Evolutionary conservation across 2,797 vertebrate species (phyloP).

Genomic region (Myotis myotis): DNA sequence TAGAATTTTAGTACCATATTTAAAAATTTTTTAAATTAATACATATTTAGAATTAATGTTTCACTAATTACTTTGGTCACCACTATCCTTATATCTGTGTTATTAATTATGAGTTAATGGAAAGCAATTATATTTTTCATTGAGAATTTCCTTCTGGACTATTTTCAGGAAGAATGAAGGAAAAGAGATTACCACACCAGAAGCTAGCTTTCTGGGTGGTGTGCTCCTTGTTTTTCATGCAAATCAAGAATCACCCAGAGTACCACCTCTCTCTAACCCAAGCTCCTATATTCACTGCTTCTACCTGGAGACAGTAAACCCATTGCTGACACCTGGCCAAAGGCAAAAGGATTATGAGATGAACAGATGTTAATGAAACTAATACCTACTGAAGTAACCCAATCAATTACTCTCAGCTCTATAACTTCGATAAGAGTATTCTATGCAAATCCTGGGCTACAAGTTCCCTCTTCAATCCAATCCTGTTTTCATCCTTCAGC

Average conservation of each 20-base stretch:
- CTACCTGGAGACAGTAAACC: neutral
- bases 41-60: neutral
- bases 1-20: conserved; percentile 26
- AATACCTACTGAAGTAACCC: neutral
- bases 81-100: neutral
- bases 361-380: neutral
- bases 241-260: neutral
- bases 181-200: neutral
- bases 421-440: neutral
- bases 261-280: neutral
- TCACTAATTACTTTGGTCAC: conserved; percentile 28
- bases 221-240: neutral
- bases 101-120: neutral
- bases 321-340: neutral
- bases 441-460: neutral
- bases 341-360: neutral
- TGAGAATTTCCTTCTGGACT: neutral
- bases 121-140: conserved; percentile 10
- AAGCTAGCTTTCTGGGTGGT: neutral
- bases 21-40: neutral
- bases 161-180: neutral
- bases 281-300: neutral
- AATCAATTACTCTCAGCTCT: neutral
- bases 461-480: conserved; percentile 43
- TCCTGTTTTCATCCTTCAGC: neutral